Conservation (phyloP, 30 jellyfish, hydroid and myxozoan species). For the Aurelia aurita complex sp. Pacific region DNA sequence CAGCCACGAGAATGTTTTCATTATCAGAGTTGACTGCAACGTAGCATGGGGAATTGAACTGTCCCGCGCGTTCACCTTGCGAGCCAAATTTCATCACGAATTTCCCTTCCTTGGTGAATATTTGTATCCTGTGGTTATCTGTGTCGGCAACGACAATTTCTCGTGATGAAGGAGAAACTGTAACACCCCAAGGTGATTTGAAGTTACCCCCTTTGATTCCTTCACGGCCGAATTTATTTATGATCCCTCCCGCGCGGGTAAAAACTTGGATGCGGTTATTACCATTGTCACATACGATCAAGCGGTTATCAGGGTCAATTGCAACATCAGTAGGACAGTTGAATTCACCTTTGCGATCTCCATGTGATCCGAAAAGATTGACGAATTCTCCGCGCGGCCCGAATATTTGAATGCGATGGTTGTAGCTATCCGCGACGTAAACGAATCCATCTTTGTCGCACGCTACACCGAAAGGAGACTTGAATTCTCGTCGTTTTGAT, state of each 20-base stretch:
- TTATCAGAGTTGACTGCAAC: slow-evolving; percentile 92
- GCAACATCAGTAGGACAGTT: slow-evolving; percentile 99
- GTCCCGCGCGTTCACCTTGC: slow-evolving; percentile 99
- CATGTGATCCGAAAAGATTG: slow-evolving; percentile 96
- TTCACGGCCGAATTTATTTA: slow-evolving; percentile 92
- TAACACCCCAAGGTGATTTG: slow-evolving; percentile 98
- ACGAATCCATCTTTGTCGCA: slow-evolving; percentile 97
- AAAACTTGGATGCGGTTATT: slow-evolving; percentile 93
- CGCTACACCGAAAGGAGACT: slow-evolving; percentile 99
- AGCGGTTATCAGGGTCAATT: slow-evolving; percentile 82
- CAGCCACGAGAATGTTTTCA: slow-evolving; percentile 89
- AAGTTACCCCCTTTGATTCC: slow-evolving; percentile 93
- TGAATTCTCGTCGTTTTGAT: slow-evolving; percentile 91
- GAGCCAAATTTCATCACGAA: slow-evolving; percentile 95
- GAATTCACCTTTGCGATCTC: slow-evolving; percentile 97
- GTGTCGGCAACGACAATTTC: slow-evolving; percentile 98
- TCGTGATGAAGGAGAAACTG: slow-evolving; percentile 83
- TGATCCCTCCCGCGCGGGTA: slow-evolving; percentile 85
- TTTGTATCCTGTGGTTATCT: slow-evolving; percentile 89
- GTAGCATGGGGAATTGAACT: slow-evolving; percentile 95
- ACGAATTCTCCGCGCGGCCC: slow-evolving; percentile 99
- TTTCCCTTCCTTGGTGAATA: slow-evolving; percentile 91
- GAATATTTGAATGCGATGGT: slow-evolving; percentile 93
- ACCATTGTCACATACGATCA: slow-evolving; percentile 96
- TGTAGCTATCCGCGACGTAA: slow-evolving; percentile 96